Evolutionary conservation across 2,113 vertebrate genomes (phyloP).

Genomic region (Bubo blakistoni): DNA sequence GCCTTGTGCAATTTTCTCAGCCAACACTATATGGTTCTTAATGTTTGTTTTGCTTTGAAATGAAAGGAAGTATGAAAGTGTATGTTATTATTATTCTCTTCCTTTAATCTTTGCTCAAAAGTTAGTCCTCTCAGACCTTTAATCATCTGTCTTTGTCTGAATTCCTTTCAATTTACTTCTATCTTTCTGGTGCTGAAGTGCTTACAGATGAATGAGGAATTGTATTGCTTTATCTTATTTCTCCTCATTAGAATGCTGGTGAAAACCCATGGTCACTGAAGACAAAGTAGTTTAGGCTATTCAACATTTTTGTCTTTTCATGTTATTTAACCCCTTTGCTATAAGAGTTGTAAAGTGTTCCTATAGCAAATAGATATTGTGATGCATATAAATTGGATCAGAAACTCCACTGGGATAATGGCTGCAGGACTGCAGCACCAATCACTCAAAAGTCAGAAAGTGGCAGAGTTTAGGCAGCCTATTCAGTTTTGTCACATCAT

Average conservation of each 20-base stretch:
- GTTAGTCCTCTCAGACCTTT: conserved; percentile 38
- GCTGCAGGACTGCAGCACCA: not conserved
- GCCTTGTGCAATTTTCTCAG: not conserved
- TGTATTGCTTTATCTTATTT: conserved; percentile 24
- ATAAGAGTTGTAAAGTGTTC: not conserved
- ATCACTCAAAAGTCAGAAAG: not conserved
- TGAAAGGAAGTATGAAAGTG: conserved; percentile 3
- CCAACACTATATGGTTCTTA: not conserved
- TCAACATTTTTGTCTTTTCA: not conserved
- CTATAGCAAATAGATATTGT: not conserved
- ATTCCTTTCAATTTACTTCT: conserved; percentile 41
- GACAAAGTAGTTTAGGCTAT: not conserved
- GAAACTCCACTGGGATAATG: not conserved
- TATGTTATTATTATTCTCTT: conserved; percentile 21
- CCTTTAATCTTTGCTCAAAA: conserved; percentile 57
- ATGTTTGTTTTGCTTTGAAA: conserved; percentile 33
- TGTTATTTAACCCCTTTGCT: conserved; percentile 22
- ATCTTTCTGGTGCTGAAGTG: not conserved
- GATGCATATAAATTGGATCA: not conserved
- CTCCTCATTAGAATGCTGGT: conserved; percentile 27
- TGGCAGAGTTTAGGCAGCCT: not conserved
- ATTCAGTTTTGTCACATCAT: not conserved
- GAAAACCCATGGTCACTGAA: not conserved
- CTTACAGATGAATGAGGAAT: conserved; percentile 33
- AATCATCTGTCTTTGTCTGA: conserved; percentile 51